phyloP scores from a whole-genome alignment of 2,113 vertebrate genomes.

The Scalopus aquaticus region DNA sequence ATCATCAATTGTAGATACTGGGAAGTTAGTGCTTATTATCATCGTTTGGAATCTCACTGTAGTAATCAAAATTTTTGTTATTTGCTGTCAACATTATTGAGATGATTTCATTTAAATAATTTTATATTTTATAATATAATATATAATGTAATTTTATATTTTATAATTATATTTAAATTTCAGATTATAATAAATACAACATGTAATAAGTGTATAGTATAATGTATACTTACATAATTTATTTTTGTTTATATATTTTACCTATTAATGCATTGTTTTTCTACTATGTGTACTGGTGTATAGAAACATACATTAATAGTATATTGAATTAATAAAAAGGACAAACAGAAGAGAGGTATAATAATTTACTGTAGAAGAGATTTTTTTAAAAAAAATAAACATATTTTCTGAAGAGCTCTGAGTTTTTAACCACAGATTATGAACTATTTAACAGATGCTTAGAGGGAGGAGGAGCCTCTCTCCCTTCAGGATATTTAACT shows the following conservation, averaged over 20 bases:
- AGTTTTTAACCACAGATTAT: neutral
- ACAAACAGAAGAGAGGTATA: neutral
- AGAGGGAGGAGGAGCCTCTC: neutral
- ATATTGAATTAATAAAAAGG: neutral
- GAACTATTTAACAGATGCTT: neutral
- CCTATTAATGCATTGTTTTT: neutral
- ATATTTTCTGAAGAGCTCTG: neutral
- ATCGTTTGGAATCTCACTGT: neutral
- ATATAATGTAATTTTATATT: no score
- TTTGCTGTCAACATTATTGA: constrained; percentile 7
- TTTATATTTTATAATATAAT: no score
- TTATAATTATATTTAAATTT: neutral
- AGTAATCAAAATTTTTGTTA: neutral
- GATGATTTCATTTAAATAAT: neutral
- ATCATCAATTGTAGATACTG: neutral
- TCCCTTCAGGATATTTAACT: neutral
- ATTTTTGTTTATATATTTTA: neutral
- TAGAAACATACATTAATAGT: neutral
- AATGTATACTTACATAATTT: neutral
- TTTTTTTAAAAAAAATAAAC: neutral
- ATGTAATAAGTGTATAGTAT: neutral
- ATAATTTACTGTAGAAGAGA: neutral
- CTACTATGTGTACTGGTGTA: neutral
- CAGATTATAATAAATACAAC: neutral
- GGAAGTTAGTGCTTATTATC: neutral